These are phyloP conservation scores for Orchesella flavescens DNA, from an alignment of 2,888 invertebrate genomes.

Conservation along the genomic window DNA sequence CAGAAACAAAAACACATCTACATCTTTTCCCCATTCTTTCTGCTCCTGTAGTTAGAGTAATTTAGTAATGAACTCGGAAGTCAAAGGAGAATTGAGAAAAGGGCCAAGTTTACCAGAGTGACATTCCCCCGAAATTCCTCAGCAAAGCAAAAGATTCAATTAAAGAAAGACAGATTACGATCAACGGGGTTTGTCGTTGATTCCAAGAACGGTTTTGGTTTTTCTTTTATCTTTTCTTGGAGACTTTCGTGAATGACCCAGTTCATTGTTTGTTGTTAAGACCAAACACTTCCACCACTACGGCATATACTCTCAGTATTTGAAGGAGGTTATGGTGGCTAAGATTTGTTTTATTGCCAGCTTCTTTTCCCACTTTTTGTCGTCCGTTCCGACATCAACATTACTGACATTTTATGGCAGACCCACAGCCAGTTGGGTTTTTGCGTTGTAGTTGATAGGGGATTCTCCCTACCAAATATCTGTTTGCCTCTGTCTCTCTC, in stretches of 20 bases:
- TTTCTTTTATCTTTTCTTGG: not conserved
- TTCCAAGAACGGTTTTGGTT: constrained; percentile 1
- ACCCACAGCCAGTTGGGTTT: not conserved
- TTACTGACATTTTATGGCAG: too few species aligned
- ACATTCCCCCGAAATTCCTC: constrained; percentile 16
- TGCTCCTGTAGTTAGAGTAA: not conserved
- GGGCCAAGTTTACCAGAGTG: constrained; percentile 7
- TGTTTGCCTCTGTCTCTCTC: too few species aligned
- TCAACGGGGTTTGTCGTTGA: constrained; percentile 44
- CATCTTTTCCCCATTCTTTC: not conserved
- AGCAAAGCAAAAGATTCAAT: constrained; percentile 39
- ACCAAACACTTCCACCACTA: too few species aligned
- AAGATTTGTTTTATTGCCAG: too few species aligned
- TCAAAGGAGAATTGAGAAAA: not conserved
- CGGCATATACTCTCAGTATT: too few species aligned
- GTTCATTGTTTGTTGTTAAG: too few species aligned
- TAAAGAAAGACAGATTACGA: constrained; percentile 54
- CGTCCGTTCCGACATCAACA: not conserved
- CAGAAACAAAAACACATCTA: not conserved
- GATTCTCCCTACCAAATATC: not conserved
- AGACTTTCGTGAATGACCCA: too few species aligned
- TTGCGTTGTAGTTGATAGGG: not conserved
- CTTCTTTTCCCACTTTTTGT: too few species aligned
- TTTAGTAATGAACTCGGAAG: constrained; percentile 28
- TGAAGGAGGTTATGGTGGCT: too few species aligned